Conservation (phyloP, 2,888 invertebrate species). For the Ligdia adustata region DNA sequence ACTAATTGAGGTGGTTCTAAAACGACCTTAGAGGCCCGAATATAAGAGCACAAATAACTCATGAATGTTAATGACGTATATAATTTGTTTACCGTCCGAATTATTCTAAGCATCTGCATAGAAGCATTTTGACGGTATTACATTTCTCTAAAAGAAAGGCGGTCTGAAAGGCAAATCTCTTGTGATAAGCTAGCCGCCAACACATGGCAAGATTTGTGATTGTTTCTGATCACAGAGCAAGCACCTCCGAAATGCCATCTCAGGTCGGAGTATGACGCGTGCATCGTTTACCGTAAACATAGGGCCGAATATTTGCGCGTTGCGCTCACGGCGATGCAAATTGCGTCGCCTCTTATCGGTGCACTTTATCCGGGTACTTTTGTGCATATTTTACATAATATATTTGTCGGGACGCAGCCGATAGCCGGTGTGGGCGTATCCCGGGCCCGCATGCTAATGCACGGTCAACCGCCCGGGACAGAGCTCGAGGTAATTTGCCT, state of each 20-base stretch:
- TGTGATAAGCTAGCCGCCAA: slow-evolving; percentile 5
- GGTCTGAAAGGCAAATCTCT: too few species aligned
- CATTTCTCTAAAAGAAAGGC: too few species aligned
- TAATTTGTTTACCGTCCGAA: too few species aligned
- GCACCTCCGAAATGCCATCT: slow-evolving; percentile 23
- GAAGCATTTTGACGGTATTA: too few species aligned
- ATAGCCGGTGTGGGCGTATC: slow-evolving; percentile 72
- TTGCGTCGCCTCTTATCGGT: slow-evolving; percentile 77
- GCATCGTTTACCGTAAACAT: slow-evolving; percentile 67
- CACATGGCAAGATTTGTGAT: slow-evolving; percentile 7
- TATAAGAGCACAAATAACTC: too few species aligned
- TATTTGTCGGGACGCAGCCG: slow-evolving; percentile 70
- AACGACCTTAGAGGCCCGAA: too few species aligned
- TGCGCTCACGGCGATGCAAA: slow-evolving; percentile 75
- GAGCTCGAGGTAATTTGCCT: slow-evolving; percentile 30
- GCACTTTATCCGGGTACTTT: slow-evolving; percentile 79
- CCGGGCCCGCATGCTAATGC: slow-evolving; percentile 68
- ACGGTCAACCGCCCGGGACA: slow-evolving; percentile 50
- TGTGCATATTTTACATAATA: slow-evolving; percentile 81
- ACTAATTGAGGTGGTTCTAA: too few species aligned
- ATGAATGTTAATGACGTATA: too few species aligned
- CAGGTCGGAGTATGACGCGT: slow-evolving; percentile 18
- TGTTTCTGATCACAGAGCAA: slow-evolving; percentile 17
- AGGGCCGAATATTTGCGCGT: slow-evolving; percentile 62
- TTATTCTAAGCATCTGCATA: too few species aligned